Percentiles rank a stretch among this genome's conserved stretches.
These are phyloP conservation scores for Nymphalis c-album DNA, from an alignment of 2,888 invertebrate genomes.

Conservation along the genomic window DNA sequence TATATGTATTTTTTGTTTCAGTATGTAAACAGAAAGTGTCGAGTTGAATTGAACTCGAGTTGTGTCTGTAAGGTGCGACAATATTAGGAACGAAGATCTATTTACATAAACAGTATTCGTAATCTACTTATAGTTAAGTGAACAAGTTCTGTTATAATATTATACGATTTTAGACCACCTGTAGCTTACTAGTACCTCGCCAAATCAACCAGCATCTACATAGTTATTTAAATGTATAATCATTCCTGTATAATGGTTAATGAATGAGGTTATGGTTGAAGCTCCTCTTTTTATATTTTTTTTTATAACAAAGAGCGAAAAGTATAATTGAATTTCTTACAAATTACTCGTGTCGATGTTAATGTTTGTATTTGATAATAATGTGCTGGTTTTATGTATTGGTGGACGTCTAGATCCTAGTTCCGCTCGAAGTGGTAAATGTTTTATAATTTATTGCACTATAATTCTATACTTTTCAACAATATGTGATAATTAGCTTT, in stretches of 20 bases:
- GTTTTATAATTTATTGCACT: conserved; percentile 34
- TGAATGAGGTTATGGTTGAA: conserved; percentile 15
- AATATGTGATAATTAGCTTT: conserved; percentile 74
- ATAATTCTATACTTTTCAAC: conserved; percentile 58
- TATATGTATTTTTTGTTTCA: conserved; percentile 53
- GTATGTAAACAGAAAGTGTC: conserved; percentile 65
- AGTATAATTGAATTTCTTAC: not conserved
- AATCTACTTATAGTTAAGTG: conserved; percentile 61
- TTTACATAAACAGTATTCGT: conserved; percentile 78
- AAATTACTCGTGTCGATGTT: not conserved
- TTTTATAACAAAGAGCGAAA: conserved; percentile 6
- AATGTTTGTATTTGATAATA: conserved; percentile 4
- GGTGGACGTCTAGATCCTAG: conserved; percentile 44
- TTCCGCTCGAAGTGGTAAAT: conserved; percentile 27
- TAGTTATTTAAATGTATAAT: conserved; percentile 26
- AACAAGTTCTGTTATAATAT: conserved; percentile 32
- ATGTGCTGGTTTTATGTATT: conserved; percentile 17
- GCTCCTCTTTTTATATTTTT: not conserved
- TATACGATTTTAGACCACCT: conserved; percentile 33
- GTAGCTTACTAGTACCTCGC: conserved; percentile 32
- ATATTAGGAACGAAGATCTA: conserved; percentile 76
- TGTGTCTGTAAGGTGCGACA: conserved; percentile 62
- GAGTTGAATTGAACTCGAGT: conserved; percentile 54
- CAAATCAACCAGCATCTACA: conserved; percentile 32
- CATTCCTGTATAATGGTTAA: conserved; percentile 27